Conservation (phyloP, 2,797 vertebrate genomes). For the Spondyliosoma cantharus region DNA sequence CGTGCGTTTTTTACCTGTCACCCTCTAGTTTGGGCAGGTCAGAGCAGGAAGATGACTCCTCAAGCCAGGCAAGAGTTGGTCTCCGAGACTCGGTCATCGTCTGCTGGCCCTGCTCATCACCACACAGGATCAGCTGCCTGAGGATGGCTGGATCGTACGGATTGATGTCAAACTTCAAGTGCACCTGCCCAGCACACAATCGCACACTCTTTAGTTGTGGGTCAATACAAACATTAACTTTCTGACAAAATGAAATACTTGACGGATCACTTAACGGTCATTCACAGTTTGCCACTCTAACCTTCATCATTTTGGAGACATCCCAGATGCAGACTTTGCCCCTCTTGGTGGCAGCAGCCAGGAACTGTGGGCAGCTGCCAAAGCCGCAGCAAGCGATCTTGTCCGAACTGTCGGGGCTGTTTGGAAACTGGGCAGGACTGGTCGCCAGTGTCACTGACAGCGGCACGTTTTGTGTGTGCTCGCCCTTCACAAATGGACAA, state of each 20-base stretch:
- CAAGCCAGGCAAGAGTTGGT: constrained; percentile 95
- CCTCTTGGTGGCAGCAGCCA: constrained; percentile 96
- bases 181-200: constrained; percentile 85
- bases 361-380: constrained; percentile 96
- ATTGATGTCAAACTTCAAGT: constrained; percentile 98
- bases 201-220: not conserved
- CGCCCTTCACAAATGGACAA: constrained; percentile 98
- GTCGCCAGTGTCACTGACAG: constrained; percentile 97
- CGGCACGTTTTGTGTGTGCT: constrained; percentile 99
- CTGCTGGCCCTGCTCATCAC: constrained; percentile 88
- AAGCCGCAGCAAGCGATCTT: constrained; percentile 97
- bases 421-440: constrained; percentile 96
- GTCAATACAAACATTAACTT: not conserved
- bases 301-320: constrained; percentile 99
- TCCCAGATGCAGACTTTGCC: constrained; percentile 99
- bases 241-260: not conserved
- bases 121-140: constrained; percentile 91
- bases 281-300: constrained; percentile 57
- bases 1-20: constrained; percentile 88
- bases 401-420: constrained; percentile 92
- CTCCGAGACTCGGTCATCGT: constrained; percentile 90
- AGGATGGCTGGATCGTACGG: constrained; percentile 96
- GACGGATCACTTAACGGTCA: not conserved
- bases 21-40: constrained; percentile 99
- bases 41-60: constrained; percentile 96